Evolutionary conservation across 1,140 invertebrate species (phyloP), one percentile per base, ranked within the genome.

Genomic region (Pentalonia nigronervosa): DNA sequence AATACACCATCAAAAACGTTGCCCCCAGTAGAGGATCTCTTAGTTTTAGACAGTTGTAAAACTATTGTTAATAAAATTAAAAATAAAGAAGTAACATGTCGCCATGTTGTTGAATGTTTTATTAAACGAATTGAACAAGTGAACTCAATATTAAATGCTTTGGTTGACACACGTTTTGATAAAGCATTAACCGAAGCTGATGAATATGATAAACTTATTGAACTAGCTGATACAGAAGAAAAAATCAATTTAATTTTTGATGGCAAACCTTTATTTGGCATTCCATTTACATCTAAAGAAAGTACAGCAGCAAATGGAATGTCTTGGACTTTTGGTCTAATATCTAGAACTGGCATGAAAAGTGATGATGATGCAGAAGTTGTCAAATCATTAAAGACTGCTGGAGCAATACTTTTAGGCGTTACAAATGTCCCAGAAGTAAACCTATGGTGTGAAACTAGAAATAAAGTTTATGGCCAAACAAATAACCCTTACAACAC

Each of bases 341-440:
- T 96, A 0, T 94, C 95, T 8, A 95, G 97, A 30, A 95, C 95
- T 94, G 95, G 96, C 93, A 94, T 95, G 93, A 96, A 96, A 76
- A 97, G 97, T 0, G 94, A 95, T 1, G 96, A 97, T 93, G 98
- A 99, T 96, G 97, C 98, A 21, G 97, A 97, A 91, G 97, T 97
- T 94, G 97, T 99, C 20, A 95, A 95, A 20, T 95, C 97, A 41
- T 95, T 99, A 94, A 97, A 97, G 94, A 95, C 96, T 81, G 97
- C 98, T 84, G 98, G 99, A 50, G 98, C 96, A 83, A 99, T 99
- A 94, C 96, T 98, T 3, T 95, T 99, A 9, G 98, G 97, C n/a
- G 97, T 98, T 91, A 99, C 98, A 30, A 99, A 99, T 95, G 97
- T 99, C 67, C 98, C 99, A 1, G 98, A 99, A 95, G 95, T 99